Conservation (phyloP, 2,797 vertebrate species). For the Champsocephalus esox region DNA sequence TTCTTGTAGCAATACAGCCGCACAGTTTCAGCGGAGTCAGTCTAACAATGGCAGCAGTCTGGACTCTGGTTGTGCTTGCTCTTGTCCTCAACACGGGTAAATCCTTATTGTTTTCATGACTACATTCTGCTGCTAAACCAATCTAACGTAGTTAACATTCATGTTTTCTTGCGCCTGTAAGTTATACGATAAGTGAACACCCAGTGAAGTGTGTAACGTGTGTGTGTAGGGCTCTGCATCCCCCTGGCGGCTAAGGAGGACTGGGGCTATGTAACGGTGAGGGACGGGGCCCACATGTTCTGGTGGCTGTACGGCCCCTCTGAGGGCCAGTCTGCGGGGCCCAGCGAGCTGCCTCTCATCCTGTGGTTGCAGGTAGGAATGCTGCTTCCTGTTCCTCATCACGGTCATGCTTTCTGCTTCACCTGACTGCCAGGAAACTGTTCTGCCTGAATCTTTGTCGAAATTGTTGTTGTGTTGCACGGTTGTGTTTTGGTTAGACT, state of each 20-base stretch:
- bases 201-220: not conserved
- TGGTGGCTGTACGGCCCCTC: slow-evolving; percentile 95
- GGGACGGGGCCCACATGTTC: slow-evolving; percentile 93
- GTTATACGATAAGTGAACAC: not conserved
- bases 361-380: slow-evolving; percentile 95
- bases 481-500: too few relatives aligned
- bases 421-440: not conserved
- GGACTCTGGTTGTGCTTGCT: slow-evolving; percentile 30
- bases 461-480: too few relatives aligned
- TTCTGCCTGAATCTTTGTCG: too few relatives aligned
- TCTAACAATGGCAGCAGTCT: slow-evolving; percentile 58
- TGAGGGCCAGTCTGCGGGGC: slow-evolving; percentile 77
- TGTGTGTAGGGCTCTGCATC: slow-evolving; percentile 51
- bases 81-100: slow-evolving; percentile 57
- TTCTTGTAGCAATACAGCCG: not conserved
- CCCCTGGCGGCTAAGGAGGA: slow-evolving; percentile 75
- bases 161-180: too few relatives aligned
- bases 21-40: not conserved
- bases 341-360: slow-evolving; percentile 88
- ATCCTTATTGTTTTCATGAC: not conserved
- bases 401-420: not conserved
- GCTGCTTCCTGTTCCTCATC: not conserved
- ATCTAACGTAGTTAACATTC: not conserved
- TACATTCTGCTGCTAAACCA: slow-evolving; percentile 15
- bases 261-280: slow-evolving; percentile 92